Evolutionary conservation across 2,888 invertebrate species (phyloP), one percentile per base, ranked within the genome.

Genomic region (Plagiodera versicolora): DNA sequence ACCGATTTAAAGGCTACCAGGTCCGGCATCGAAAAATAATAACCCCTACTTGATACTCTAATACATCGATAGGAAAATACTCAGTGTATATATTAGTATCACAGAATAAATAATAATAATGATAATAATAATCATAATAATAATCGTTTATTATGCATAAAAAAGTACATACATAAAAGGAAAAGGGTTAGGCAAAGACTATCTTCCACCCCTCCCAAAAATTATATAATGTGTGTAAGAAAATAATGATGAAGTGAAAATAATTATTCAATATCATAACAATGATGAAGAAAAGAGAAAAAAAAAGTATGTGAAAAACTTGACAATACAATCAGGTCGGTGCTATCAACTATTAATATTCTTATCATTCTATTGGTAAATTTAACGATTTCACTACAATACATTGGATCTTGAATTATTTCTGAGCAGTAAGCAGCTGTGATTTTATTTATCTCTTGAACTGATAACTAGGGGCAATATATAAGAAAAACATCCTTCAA

Each of bases 171-270:
- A 32, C 32, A 32, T 32, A 1, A 11, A 32, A 11, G 32, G 11
- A 32, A 50, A 32, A 28, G 32, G 32, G 32, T n/a, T 49, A 49
- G 24, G 5, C 9, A 20, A 20, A 20, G 16, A 1, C 16, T 28
- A 20, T 18, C 9, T 11, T 17, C 16, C 24, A 49, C 51, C 54
- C 28, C 30, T 11, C 30, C 20, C 8, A 14, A 2, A 54, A 24
- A 28, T 45, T 45, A 45, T 45, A n/a, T 16, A 45, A 17, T 45
- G n/a, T 45, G 45, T 45, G 45, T 45, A 16, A 45, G 16, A 45
- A 45, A 16, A 45, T 45, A 45, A 45, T n/a, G n/a, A 14, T 16
- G 16, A 45, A 45, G 2, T n/a, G 10, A 1, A 45, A 45, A 45
- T 32, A 32, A 2, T 9, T 11, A 32, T 32, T 8, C 9, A 45